Percentiles rank a stretch among this genome's conserved stretches.
phyloP scores from a whole-genome alignment of 2,113 vertebrate species.

The Ornithorhynchus anatinus region DNA sequence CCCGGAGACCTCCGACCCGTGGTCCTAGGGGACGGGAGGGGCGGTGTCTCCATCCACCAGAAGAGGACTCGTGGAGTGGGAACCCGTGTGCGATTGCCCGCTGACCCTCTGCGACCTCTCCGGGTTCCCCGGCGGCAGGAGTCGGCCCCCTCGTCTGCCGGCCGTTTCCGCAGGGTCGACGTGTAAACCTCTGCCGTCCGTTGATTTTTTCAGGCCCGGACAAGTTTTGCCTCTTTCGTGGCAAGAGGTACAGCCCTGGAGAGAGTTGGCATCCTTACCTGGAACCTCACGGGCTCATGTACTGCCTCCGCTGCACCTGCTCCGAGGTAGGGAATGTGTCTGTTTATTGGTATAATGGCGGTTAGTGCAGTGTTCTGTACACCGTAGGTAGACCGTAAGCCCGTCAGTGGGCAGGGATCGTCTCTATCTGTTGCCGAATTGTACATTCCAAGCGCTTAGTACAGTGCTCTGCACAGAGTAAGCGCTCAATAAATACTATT shows the following conservation, averaged over 20 bases:
- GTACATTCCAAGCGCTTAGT: too few relatives aligned
- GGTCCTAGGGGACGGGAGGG: neutral
- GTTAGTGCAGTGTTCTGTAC: too few relatives aligned
- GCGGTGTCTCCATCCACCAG: too few relatives aligned
- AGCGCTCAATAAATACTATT: too few relatives aligned
- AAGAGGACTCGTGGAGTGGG: too few relatives aligned
- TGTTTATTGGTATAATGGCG: too few relatives aligned
- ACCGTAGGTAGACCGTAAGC: too few relatives aligned
- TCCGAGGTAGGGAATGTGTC: constrained; percentile 81
- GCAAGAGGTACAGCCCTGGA: constrained; percentile 85
- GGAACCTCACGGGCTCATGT: constrained; percentile 89
- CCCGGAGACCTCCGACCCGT: neutral
- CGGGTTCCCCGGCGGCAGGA: fast-evolving
- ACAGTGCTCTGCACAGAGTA: too few relatives aligned
- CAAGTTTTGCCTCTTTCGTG: constrained; percentile 87
- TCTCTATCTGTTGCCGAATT: too few relatives aligned
- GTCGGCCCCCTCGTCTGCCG: neutral
- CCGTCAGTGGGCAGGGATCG: too few relatives aligned
- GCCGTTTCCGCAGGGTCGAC: too few relatives aligned
- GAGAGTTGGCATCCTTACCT: constrained; percentile 97
- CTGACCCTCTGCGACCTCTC: neutral
- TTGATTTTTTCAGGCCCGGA: constrained; percentile 73
- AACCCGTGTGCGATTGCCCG: neutral
- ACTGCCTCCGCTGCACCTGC: constrained; percentile 91
- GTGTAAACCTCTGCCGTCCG: too few relatives aligned